Percentiles rank a stretch among this genome's conserved stretches.
Conservation (phyloP, 2,797 vertebrate genomes). For the Fratercula arctica region DNA sequence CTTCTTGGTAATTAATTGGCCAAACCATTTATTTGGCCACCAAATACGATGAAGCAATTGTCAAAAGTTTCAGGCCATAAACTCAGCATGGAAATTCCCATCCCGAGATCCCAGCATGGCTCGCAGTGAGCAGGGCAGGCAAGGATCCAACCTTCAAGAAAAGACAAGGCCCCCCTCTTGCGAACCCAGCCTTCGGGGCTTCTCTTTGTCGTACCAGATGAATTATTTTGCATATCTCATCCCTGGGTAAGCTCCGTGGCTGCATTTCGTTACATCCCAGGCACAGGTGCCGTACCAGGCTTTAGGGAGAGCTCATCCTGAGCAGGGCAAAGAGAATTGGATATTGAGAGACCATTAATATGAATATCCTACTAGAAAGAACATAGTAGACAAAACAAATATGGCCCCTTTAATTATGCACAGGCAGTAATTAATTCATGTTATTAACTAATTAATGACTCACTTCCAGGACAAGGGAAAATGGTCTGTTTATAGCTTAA, state of each 20-base stretch:
- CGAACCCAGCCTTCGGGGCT: background rate
- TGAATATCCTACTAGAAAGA: background rate
- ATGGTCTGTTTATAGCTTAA: background rate
- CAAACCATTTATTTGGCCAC: background rate
- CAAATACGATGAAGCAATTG: background rate
- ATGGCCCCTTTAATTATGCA: background rate
- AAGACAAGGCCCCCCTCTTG: background rate
- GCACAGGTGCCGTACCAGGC: background rate
- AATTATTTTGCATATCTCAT: background rate
- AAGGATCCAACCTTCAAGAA: background rate
- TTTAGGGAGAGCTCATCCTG: background rate
- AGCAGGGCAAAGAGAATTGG: background rate
- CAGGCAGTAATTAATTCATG: slow-evolving; percentile 6
- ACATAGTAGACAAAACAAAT: background rate
- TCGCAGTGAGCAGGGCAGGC: background rate
- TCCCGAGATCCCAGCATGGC: background rate
- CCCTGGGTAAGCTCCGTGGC: background rate
- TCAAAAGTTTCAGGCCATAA: background rate
- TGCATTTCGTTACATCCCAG: background rate
- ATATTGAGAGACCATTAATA: background rate
- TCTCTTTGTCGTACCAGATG: background rate
- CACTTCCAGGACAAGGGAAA: background rate
- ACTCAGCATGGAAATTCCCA: background rate
- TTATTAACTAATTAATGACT: slow-evolving; percentile 27
- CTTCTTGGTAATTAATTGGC: background rate